Conservation (phyloP, 2,113 vertebrate genomes). For the Ictalurus punctatus region DNA sequence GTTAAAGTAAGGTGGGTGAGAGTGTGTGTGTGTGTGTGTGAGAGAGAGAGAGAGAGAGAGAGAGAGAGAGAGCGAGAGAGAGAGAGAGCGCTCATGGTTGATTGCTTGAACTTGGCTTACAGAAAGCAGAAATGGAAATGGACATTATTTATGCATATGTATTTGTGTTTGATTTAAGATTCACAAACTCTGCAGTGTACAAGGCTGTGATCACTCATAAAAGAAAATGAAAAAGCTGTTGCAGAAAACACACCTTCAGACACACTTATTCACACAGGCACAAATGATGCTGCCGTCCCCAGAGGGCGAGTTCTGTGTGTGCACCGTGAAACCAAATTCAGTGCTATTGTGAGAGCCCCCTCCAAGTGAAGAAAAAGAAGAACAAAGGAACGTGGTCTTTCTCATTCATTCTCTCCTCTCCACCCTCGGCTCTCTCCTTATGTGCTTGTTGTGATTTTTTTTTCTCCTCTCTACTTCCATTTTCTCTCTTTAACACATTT, state of each 20-base stretch:
- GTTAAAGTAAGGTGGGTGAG: background rate
- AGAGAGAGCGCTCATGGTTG: background rate
- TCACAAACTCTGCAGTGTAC: slow-evolving; percentile 2
- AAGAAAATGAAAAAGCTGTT: background rate
- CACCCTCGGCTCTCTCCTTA: slow-evolving; percentile 7
- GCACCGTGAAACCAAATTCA: slow-evolving; percentile 58
- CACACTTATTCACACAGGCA: slow-evolving; percentile 45
- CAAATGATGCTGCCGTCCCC: slow-evolving; percentile 46
- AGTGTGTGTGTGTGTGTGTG: slow-evolving; percentile 18
- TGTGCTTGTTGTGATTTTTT: slow-evolving; percentile 15
- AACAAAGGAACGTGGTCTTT: slow-evolving; percentile 69
- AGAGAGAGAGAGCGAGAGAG: background rate
- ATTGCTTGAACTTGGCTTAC: slow-evolving; percentile 14
- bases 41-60: background rate
- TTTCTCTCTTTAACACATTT: slow-evolving; percentile 30
- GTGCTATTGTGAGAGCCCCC: slow-evolving; percentile 57
- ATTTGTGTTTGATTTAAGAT: slow-evolving; percentile 33
- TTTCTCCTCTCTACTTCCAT: background rate
- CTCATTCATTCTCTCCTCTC: slow-evolving; percentile 33
- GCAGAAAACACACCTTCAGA: slow-evolving; percentile 38
- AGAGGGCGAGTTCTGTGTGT: slow-evolving; percentile 47
- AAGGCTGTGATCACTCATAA: slow-evolving; percentile 39
- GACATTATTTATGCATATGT: background rate
- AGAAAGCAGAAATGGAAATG: slow-evolving; percentile 25
- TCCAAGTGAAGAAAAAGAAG: slow-evolving; percentile 71